Evolutionary conservation across 2,113 vertebrate species (phyloP), one percentile per base, ranked within the genome.

Genomic region (Polyodon spathula): DNA sequence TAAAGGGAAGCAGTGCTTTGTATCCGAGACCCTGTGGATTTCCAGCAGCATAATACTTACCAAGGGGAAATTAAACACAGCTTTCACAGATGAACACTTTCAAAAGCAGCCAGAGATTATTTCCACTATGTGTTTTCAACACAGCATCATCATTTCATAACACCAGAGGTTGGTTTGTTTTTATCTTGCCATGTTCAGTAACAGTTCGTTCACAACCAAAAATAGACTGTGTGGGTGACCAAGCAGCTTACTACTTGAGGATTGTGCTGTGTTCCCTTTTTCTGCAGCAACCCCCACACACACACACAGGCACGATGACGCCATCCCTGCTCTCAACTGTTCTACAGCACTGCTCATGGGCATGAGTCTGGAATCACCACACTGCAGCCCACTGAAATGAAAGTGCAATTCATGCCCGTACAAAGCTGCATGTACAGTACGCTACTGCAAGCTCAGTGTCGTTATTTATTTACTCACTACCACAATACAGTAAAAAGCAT

Each of bases 1-100:
- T n/a, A n/a, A n/a, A n/a, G n/a, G n/a, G n/a, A n/a, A n/a, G n/a
- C n/a, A n/a, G n/a, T n/a, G n/a, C n/a, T n/a, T n/a, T n/a, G n/a
- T n/a, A n/a, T n/a, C 8, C 48, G 53, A 39, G 12, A 27, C 50
- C 14, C 57, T 14, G 50, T 42, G 56, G 41, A 52, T 53, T 46
- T 11, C 51, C 50, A 62, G 48, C 42, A 40, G 12, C n/a, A 8
- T 46, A n/a, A 37, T 12, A 60, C 65, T 51, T 67, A 67, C 54
- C 63, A 59, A 61, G 65, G 37, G n/a, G n/a, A n/a, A n/a, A n/a
- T n/a, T n/a, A n/a, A n/a, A n/a, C n/a, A n/a, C 55, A 63, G 5
- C 48, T 58, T 37, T 58, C 50, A 53, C 55, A 62, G 4, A 58
- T 2, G 55, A 17, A 55, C 55, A 62, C n/a, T 48, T 50, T 50